phyloP scores from a whole-genome alignment of 1,140 invertebrate species.

The Physella acuta region DNA sequence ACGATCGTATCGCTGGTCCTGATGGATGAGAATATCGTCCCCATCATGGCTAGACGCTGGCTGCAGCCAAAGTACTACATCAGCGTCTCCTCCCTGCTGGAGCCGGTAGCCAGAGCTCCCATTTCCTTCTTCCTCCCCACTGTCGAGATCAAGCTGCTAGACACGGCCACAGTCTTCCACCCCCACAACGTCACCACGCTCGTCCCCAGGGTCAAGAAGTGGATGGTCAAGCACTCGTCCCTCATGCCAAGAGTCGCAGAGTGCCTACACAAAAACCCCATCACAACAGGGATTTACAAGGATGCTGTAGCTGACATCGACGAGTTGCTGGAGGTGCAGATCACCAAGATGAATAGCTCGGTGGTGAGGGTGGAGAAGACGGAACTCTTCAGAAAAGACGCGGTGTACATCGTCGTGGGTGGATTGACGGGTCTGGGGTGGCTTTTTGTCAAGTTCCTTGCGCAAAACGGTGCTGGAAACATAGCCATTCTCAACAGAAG shows the following conservation, averaged over 20 bases:
- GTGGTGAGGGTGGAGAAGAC: constrained; percentile 11
- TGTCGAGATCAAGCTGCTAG: constrained; percentile 17
- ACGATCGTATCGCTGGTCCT: constrained; percentile 22
- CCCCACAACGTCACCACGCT: constrained; percentile 4
- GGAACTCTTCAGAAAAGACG: constrained; percentile 29
- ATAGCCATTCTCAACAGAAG: constrained; percentile 38
- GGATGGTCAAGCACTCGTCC: constrained; percentile 16
- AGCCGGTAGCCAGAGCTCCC: constrained; percentile 2
- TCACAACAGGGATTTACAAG: background rate
- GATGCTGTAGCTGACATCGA: constrained; percentile 20
- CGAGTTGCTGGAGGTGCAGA: constrained; percentile 20
- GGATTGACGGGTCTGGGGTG: constrained; percentile 48
- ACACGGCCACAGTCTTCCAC: constrained; percentile 20
- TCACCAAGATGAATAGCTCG: background rate
- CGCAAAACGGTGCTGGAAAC: constrained; percentile 36
- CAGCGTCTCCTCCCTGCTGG: background rate
- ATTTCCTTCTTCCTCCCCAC: constrained; percentile 25
- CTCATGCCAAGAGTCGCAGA: constrained; percentile 17
- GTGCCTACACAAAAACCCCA: constrained; percentile 23
- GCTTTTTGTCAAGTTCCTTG: constrained; percentile 38
- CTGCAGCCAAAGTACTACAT: constrained; percentile 9
- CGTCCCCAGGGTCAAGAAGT: constrained; percentile 19
- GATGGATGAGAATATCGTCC: constrained; percentile 18
- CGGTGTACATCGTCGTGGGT: constrained; percentile 42
- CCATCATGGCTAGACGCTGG: constrained; percentile 17